Evolutionary conservation across 1,140 invertebrate species (phyloP), one percentile per base, ranked within the genome.

Genomic region (Achroia grisella): DNA sequence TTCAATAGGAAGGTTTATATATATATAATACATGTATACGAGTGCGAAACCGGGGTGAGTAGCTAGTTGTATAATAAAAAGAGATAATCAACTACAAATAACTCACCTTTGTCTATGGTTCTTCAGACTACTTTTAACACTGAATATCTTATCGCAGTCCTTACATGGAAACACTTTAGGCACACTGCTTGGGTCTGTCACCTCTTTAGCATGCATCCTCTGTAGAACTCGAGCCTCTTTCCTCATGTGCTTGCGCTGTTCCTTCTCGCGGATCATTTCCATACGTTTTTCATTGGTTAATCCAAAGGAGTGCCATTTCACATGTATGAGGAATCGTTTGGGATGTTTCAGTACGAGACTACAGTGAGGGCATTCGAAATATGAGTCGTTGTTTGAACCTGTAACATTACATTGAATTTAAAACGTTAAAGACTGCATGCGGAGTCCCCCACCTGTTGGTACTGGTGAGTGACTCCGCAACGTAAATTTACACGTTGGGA

Each of bases 231-330:
- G 17, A 23, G 17, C 17, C 44, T 75, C 64, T 39, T 55, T 73
- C 42, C 55, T 62, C 53, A 69, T 52, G 4, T 57, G 55, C 11
- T 57, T 56, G 39, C 48, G 55, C 10, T 28, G 14, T 1, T 28
- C 14, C 34, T 64, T 73, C 30, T 69, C 64, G 44, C 45, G 64
- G 3, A 62, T 56, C 29, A 64, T 35, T 11, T 81, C 73, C 6
- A 59, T 37, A 17, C 68, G 54, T 32, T 65, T 71, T 13, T 67
- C 64, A 11, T 65, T 65, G 9, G 67, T 72, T 2, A 76, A 36
- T 8, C 80, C 80, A 10, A 82, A 78, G 1, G 63, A 54, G 52
- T 86, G 83, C 83, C 83, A 86, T 35, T 85, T 85, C 10, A 54
- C 47, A 29, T 86, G 83, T 0, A 84, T 68, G 0, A 86, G 53